Evolutionary conservation across 2,888 invertebrate species (phyloP), one percentile per base, ranked within the genome.

Genomic region (Myopa testacea): DNA sequence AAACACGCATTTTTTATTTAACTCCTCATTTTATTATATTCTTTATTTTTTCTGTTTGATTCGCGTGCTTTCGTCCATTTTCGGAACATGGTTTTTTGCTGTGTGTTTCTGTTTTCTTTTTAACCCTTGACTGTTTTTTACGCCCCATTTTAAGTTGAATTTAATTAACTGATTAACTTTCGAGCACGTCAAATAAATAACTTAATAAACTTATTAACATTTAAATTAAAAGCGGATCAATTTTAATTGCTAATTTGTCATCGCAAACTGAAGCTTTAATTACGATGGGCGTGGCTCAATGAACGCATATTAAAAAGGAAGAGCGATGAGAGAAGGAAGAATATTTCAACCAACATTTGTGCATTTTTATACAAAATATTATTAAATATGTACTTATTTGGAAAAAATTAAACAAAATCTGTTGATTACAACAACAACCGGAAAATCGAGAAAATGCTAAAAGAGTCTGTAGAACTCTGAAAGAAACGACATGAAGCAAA

Each of bases 1-100:
- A 82, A 82, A 82, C 82, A 82, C 81, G 81, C 81, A 82, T 81
- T 82, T 82, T 82, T 80, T 81, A 80, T 79, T 81, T 80, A 79
- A 80, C 78, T 79, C 75, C 79, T 60, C 40, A 16, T 58, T 16
- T 65, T 14, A 34, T 55, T 55, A 45, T 45, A 8, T 10, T 45
- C 3, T 45, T 45, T 45, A 3, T 19, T 52, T 8, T n/a, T 4
- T 50, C n/a, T 26, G 34, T 12, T 63, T 14, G 65, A 10, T 37
- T 55, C 55, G 55, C 55, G n/a, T 55, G 55, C n/a, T 55, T 55
- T 12, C 5, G 16, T 55, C 55, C 55, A n/a, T 37, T 67, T 67
- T 5, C 34, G 37, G 67, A 16, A 40, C 40, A 34, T 14, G 38
- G 1, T 65, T 65, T 52, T 12, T 16, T n/a, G n/a, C n/a, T n/a